phyloP scores from a whole-genome alignment of 2,888 invertebrate genomes.

The Autographa pulchrina region DNA sequence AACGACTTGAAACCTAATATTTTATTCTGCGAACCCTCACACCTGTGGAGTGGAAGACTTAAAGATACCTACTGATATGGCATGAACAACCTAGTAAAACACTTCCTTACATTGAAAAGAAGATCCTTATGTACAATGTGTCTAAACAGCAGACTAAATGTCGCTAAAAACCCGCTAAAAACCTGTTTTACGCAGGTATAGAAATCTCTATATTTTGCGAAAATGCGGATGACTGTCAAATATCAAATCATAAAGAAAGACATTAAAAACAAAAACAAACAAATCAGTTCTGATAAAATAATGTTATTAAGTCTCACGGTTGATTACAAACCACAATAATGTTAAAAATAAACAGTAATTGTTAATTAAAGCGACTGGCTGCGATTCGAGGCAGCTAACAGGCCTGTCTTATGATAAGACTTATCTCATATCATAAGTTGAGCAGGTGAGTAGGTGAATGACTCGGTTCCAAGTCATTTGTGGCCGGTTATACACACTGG shows the following conservation, averaged over 20 bases:
- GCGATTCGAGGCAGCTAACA: slow-evolving; percentile 28
- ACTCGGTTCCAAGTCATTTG: slow-evolving; percentile 76
- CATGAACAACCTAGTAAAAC: too few species aligned
- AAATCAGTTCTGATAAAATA: neutral
- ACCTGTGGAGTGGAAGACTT: too few species aligned
- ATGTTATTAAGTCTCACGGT: slow-evolving; percentile 18
- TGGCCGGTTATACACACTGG: slow-evolving; percentile 47
- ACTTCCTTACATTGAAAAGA: too few species aligned
- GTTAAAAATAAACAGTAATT: slow-evolving; percentile 50
- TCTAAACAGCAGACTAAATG: too few species aligned
- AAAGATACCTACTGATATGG: too few species aligned
- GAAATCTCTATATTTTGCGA: too few species aligned
- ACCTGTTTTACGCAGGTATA: too few species aligned
- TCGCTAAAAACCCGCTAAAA: too few species aligned
- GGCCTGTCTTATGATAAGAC: slow-evolving; percentile 64
- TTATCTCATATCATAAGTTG: slow-evolving; percentile 74
- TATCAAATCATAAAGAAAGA: neutral
- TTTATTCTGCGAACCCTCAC: too few species aligned
- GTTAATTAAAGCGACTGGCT: slow-evolving; percentile 46
- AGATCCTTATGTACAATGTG: too few species aligned
- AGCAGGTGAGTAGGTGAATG: slow-evolving; percentile 81
- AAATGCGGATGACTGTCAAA: neutral
- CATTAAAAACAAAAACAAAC: neutral
- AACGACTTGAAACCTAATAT: too few species aligned
- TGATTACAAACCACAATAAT: neutral